phyloP scores from a whole-genome alignment of 1,140 invertebrate species.

The Andrena cerasifolii region DNA sequence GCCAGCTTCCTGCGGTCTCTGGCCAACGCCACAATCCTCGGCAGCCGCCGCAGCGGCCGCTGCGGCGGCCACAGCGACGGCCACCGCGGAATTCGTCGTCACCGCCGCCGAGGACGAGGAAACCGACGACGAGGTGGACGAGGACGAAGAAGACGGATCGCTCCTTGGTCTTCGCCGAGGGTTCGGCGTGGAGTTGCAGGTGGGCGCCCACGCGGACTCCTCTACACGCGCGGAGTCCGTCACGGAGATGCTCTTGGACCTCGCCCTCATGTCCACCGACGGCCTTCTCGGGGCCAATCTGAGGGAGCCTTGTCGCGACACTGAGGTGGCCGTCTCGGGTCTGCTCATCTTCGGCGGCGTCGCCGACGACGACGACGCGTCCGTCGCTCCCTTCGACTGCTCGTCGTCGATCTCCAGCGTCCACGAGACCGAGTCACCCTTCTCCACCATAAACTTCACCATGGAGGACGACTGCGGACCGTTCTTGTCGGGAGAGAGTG shows the following conservation, averaged over 20 bases:
- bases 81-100: slow-evolving; percentile 52
- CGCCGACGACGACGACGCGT: slow-evolving; percentile 39
- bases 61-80: slow-evolving; percentile 52
- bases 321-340: slow-evolving; percentile 27
- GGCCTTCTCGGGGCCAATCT: slow-evolving; percentile 67
- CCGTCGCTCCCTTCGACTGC: slow-evolving; percentile 82
- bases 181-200: slow-evolving; percentile 71
- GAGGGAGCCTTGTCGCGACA: slow-evolving; percentile 75
- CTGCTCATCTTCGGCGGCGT: slow-evolving; percentile 55
- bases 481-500: slow-evolving; percentile 54
- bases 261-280: slow-evolving; percentile 62
- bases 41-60: slow-evolving; percentile 51
- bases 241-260: slow-evolving; percentile 75
- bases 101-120: slow-evolving; percentile 38
- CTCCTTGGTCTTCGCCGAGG: slow-evolving; percentile 68
- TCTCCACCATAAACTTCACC: slow-evolving; percentile 91
- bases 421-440: slow-evolving; percentile 92
- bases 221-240: slow-evolving; percentile 54
- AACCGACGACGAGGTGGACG: slow-evolving; percentile 50
- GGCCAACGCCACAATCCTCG: slow-evolving; percentile 67
- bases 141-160: slow-evolving; percentile 61
- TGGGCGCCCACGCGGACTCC: slow-evolving; percentile 66
- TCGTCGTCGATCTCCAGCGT: slow-evolving; percentile 89
- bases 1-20: slow-evolving; percentile 79
- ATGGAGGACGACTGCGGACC: slow-evolving; percentile 82